phyloP scores from a whole-genome alignment of 1,140 invertebrate genomes.

The Aphis gossypii region DNA sequence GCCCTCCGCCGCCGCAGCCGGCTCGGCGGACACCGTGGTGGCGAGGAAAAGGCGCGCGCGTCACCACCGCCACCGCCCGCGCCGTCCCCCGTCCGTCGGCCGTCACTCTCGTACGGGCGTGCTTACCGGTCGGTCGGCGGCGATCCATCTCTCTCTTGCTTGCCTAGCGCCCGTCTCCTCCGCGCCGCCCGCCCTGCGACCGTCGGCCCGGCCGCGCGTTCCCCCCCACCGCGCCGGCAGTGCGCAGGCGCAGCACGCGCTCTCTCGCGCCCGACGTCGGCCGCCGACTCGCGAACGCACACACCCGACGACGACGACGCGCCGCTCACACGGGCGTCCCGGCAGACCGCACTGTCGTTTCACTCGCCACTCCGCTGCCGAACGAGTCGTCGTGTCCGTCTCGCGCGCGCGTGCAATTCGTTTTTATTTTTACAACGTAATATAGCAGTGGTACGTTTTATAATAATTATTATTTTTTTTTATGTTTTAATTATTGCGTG shows the following conservation, averaged over 20 bases:
- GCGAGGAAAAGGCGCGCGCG: constrained; percentile 31
- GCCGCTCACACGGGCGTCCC: not conserved
- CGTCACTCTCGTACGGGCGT: constrained; percentile 45
- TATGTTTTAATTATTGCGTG: not conserved
- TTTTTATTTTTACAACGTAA: constrained; percentile 10
- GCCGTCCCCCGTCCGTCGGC: constrained; percentile 11
- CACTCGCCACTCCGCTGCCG: constrained; percentile 27
- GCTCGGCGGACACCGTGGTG: not conserved
- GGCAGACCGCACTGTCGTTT: not conserved
- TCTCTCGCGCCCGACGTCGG: not conserved
- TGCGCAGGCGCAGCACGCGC: not conserved
- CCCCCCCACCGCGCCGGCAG: not conserved
- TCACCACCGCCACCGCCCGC: constrained; percentile 10
- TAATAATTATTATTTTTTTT: not conserved
- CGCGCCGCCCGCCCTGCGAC: not conserved
- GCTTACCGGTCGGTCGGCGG: constrained; percentile 55
- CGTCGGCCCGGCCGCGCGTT: too few relatives aligned
- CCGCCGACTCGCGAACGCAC: not conserved
- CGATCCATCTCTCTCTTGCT: not conserved
- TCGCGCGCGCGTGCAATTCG: not conserved
- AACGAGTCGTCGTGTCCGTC: not conserved
- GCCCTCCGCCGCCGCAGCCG: not conserved
- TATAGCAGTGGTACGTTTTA: not conserved
- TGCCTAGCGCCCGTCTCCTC: not conserved
- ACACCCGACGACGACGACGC: not conserved